A percentile compares a stretch with the other conserved stretches of the same genome.
Evolutionary conservation across 1,140 invertebrate species (phyloP).

Genomic region (Caenorhabditis brenneri): DNA sequence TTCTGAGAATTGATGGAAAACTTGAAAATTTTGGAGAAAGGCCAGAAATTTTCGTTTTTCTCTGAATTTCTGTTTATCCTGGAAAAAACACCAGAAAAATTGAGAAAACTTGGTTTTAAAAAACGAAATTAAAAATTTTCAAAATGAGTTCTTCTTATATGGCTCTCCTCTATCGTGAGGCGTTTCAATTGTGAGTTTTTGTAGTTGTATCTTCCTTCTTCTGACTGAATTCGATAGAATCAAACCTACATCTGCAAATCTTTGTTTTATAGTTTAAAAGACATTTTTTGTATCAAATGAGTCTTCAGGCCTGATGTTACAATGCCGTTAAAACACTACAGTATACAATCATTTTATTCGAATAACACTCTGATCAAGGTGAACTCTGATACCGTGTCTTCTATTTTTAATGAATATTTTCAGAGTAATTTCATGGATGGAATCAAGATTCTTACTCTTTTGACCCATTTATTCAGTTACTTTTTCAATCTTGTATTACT

Average conservation of each 20-base stretch:
- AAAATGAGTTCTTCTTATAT: no score
- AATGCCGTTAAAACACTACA: neutral
- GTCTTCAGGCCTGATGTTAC: neutral
- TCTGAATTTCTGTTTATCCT: no score
- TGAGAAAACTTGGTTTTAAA: no score
- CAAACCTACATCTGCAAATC: neutral
- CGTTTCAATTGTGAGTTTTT: neutral
- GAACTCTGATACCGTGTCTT: no score
- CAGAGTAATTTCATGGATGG: slow-evolving; percentile 2
- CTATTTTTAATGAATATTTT: neutral
- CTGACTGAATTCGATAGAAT: neutral
- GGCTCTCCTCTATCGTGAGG: neutral
- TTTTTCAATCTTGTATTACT: neutral
- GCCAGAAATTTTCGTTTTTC: no score
- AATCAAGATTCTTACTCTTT: neutral
- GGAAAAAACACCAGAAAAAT: no score
- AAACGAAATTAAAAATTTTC: no score
- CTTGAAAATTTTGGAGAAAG: no score
- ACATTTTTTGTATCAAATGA: neutral
- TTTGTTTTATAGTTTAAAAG: neutral
- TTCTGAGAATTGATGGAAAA: no score
- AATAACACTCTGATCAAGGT: neutral
- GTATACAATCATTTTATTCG: neutral
- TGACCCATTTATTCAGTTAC: neutral
- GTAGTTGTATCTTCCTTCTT: neutral